These are phyloP conservation scores for Heterodera schachtii DNA, from an alignment of 1,140 invertebrate genomes.

Conservation along the genomic window DNA sequence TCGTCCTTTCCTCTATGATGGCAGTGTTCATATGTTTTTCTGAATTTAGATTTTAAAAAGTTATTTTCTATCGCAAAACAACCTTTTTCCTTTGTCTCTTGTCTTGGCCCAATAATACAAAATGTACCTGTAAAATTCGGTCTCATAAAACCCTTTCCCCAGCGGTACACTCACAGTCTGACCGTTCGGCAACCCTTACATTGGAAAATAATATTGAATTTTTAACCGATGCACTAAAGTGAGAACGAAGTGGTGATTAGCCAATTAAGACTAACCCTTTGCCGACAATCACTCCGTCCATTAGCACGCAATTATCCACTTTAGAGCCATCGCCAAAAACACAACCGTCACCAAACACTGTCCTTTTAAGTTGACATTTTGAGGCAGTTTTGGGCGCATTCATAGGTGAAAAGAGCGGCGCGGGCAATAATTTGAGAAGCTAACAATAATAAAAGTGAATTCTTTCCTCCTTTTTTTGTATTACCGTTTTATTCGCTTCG, in stretches of 20 bases:
- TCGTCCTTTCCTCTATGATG: neutral
- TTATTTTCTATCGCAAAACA: too few relatives aligned
- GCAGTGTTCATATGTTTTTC: neutral
- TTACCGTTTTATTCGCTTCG: constrained; percentile 48
- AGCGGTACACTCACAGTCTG: neutral
- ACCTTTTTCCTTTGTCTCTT: neutral
- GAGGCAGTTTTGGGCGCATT: neutral
- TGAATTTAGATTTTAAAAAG: too few relatives aligned
- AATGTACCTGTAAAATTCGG: neutral
- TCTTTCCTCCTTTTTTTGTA: neutral
- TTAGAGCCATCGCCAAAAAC: constrained; percentile 19
- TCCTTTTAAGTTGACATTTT: constrained; percentile 28
- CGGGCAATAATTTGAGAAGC: constrained; percentile 12
- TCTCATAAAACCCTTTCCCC: too few relatives aligned
- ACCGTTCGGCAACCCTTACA: neutral
- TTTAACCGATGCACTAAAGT: neutral
- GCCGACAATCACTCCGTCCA: neutral
- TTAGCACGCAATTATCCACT: constrained; percentile 26
- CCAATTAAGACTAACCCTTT: neutral
- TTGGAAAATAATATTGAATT: neutral
- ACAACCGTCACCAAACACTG: constrained; percentile 15
- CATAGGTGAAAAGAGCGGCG: neutral
- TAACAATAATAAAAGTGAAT: neutral
- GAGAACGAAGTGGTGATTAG: too few relatives aligned
- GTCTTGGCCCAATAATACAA: constrained; percentile 5